Conservation (phyloP, 2,888 invertebrate genomes). For the Atethmia centrago region DNA sequence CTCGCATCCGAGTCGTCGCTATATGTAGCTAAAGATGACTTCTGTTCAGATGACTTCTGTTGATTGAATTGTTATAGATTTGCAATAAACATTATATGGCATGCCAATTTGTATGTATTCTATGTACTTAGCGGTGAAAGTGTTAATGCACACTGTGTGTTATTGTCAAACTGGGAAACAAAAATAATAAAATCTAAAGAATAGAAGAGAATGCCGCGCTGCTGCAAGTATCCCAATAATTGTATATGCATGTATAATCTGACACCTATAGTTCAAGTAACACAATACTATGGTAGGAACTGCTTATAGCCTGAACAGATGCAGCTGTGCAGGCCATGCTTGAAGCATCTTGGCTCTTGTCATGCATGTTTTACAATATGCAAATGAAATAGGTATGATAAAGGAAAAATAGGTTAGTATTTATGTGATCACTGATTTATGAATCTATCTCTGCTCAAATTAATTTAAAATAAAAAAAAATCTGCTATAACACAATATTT, state of each 20-base stretch:
- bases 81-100: too few species aligned
- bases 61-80: too few species aligned
- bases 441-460: neutral
- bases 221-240: neutral
- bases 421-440: neutral
- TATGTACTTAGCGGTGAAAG: too few species aligned
- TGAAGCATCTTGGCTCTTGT: neutral
- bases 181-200: neutral
- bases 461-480: neutral
- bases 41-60: too few species aligned
- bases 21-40: too few species aligned
- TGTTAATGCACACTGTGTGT: neutral
- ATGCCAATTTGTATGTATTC: too few species aligned
- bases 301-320: neutral
- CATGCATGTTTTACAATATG: neutral
- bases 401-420: neutral
- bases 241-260: neutral
- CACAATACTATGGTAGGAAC: neutral
- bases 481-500: neutral
- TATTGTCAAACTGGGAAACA: neutral
- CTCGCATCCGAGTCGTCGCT: too few species aligned
- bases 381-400: neutral
- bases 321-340: neutral
- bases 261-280: neutral
- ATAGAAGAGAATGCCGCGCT: neutral